Percentiles rank a stretch among this genome's conserved stretches.
These are phyloP conservation scores for Limnephilus lunatus DNA, from an alignment of 2,888 invertebrate species.

Conservation along the genomic window DNA sequence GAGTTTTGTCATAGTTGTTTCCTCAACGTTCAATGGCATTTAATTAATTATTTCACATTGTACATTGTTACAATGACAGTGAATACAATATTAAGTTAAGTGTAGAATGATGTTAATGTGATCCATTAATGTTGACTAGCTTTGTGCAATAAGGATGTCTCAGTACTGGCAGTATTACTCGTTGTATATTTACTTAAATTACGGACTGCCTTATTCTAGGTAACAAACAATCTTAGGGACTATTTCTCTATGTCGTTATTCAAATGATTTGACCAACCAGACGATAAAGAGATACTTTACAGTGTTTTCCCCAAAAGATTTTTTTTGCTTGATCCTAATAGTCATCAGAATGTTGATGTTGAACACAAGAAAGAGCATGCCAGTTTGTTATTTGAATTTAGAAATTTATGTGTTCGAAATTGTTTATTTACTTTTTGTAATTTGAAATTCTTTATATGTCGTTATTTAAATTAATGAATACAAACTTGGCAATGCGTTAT, in stretches of 20 bases:
- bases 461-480: not conserved
- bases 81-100: not conserved
- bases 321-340: not conserved
- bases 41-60: conserved; percentile 4
- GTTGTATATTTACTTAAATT: not conserved
- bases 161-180: conserved; percentile 20
- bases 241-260: not conserved
- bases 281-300: not conserved
- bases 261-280: not conserved
- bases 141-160: not conserved
- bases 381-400: not conserved
- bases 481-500: too few relatives aligned
- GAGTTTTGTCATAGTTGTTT: not conserved
- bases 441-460: too few relatives aligned
- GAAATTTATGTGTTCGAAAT: not conserved
- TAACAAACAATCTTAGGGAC: not conserved
- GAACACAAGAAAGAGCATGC: not conserved
- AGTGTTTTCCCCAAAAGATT: not conserved
- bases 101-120: not conserved
- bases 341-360: not conserved
- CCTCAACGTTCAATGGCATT: not conserved
- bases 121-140: not conserved
- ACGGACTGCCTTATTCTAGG: conserved; percentile 20
- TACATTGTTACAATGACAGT: not conserved
- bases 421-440: not conserved